Conservation (phyloP, 2,888 invertebrate species). For the Machimus atricapillus region DNA sequence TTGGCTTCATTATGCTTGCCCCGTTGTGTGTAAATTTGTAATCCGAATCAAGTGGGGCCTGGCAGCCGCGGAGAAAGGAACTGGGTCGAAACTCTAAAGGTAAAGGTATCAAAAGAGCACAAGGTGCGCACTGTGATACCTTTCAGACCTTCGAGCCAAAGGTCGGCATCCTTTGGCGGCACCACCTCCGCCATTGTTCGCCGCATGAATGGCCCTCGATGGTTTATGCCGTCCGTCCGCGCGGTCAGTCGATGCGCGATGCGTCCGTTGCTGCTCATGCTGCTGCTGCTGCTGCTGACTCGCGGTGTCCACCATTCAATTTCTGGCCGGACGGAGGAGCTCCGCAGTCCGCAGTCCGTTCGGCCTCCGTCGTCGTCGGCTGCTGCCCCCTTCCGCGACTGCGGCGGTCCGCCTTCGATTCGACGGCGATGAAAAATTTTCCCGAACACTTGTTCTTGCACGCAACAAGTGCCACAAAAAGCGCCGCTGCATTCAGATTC, state of each 20-base stretch:
- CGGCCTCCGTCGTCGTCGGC: neutral
- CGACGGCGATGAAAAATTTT: conserved; percentile 36
- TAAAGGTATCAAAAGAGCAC: neutral
- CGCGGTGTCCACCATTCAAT: neutral
- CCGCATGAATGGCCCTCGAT: conserved; percentile 43
- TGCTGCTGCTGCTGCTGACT: conserved; percentile 30
- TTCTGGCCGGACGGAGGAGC: neutral
- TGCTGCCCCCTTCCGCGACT: neutral
- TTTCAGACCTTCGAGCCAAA: conserved; percentile 30
- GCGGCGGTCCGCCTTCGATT: neutral
- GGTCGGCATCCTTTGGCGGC: conserved; percentile 45
- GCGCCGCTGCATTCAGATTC: conserved; percentile 40
- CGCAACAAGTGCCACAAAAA: conserved; percentile 46
- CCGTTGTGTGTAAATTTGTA: conserved; percentile 45
- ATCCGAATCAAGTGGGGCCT: conserved; percentile 38
- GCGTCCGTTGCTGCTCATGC: neutral
- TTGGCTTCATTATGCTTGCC: conserved; percentile 15
- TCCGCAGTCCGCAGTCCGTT: neutral
- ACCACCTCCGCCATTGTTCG: conserved; percentile 27
- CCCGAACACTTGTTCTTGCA: conserved; percentile 46
- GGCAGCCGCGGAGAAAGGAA: neutral
- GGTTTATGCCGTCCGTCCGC: conserved; percentile 20
- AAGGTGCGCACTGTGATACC: conserved; percentile 20
- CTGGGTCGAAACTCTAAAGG: conserved; percentile 14
- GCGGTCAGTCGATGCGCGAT: neutral